Base-by-base conservation (phyloP, 2,113 vertebrate genomes). In the Menidia beryllina region DNA sequence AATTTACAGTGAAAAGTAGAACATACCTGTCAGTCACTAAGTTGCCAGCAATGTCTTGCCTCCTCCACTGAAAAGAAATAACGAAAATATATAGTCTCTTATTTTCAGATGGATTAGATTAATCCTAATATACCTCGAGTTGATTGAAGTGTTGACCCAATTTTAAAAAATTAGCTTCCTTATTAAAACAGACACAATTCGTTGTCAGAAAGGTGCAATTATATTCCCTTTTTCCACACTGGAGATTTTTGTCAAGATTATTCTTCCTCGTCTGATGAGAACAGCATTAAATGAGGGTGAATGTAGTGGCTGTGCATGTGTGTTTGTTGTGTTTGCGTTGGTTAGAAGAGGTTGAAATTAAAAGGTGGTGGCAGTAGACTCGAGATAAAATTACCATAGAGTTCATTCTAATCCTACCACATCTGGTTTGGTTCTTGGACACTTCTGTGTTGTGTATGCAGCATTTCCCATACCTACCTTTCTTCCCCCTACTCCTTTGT, bases 371-470 rank as follows among this genome's bases (percentile, higher is more conserved):
- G 43, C 47, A 43, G 13, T 2, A 43, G 39, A 3, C 15, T 17
- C 39, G 13, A 1, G 13, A 15, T 2, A 45, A 45, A 7, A 45
- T 8, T n/a, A 15, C 19, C 4, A 62, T 34, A 10, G 2, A 34
- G 30, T 38, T 26, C 17, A 27, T 13, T 67, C 25, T 54, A 57
- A 51, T 61, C 43, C 21, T 9, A 45, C 30, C 41, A 34, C 19
- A 53, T 67, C 41, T 27, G 30, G 26, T 72, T 3, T 48, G 50
- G 68, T 45, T 55, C 48, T 47, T 52, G 67, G 53, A 27, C 39
- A 19, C 49, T 47, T 72, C 72, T 62, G 72, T 72, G 71, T 77
- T 69, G 27, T 73, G 58, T 52, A 17, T 5, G 27, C 68, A 41
- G 62, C 57, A 53, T 75, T 72, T 83, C 72, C 56, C 54, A 49